Conservation (phyloP, 2,888 invertebrate genomes). For the Aphrophora alni region DNA sequence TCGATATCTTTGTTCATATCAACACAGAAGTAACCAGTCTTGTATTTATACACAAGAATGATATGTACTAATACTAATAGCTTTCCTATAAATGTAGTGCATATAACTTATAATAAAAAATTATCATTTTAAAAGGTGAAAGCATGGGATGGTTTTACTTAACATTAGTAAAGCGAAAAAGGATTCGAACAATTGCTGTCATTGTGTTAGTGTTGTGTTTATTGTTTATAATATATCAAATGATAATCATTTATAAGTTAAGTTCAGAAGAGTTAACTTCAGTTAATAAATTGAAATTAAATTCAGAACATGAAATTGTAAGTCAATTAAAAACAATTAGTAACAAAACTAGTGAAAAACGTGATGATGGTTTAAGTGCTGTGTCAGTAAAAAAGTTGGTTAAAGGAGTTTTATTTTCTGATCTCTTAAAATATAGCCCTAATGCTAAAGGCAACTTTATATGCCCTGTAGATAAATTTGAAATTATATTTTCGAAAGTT, state of each 20-base stretch:
- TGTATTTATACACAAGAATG: too few species aligned
- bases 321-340: background rate
- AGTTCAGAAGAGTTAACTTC: background rate
- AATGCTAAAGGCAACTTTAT: slow-evolving; percentile 25
- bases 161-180: background rate
- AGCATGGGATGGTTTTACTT: background rate
- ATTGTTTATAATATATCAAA: slow-evolving; percentile 18
- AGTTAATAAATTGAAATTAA: background rate
- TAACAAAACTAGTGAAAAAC: background rate
- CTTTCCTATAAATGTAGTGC: too few species aligned
- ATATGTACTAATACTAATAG: too few species aligned
- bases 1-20: too few species aligned
- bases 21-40: too few species aligned
- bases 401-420: background rate
- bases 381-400: too few species aligned
- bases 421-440: slow-evolving; percentile 10
- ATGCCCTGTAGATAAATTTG: slow-evolving; percentile 31
- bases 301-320: background rate
- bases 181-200: slow-evolving; percentile 13
- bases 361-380: background rate
- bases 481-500: slow-evolving; percentile 73
- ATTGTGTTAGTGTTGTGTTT: slow-evolving; percentile 18
- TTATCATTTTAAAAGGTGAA: too few species aligned
- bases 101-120: too few species aligned
- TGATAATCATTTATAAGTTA: slow-evolving; percentile 23